Conservation (phyloP, 2,888 invertebrate species). For the Sclerodermus sp. region DNA sequence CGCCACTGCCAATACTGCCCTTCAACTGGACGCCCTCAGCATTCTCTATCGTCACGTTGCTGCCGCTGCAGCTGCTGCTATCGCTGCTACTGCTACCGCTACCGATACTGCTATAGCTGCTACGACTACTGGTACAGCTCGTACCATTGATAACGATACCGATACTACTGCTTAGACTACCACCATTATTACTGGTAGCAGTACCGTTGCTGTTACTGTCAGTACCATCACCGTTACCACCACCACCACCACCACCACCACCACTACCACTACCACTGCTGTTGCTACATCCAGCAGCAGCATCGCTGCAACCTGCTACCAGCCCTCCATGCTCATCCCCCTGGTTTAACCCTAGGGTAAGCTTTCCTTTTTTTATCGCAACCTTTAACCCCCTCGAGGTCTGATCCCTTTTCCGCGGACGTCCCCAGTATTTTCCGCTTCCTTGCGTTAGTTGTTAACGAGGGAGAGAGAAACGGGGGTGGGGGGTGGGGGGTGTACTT, state of each 20-base stretch:
- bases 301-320: too few species aligned
- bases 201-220: conserved; percentile 4
- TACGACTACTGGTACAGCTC: not conserved
- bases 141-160: conserved; percentile 6
- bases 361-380: too few species aligned
- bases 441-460: not conserved
- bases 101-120: conserved; percentile 9
- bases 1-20: conserved; percentile 35
- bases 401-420: too few species aligned
- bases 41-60: not conserved
- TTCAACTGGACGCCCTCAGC: too few species aligned
- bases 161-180: conserved; percentile 10
- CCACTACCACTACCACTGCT: too few species aligned
- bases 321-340: too few species aligned
- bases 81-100: conserved; percentile 9
- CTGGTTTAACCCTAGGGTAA: too few species aligned
- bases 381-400: too few species aligned
- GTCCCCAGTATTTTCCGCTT: too few species aligned
- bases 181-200: conserved; percentile 2
- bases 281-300: too few species aligned
- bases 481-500: conserved; percentile 1
- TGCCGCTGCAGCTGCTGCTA: conserved; percentile 5
- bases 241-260: not conserved
- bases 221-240: conserved; percentile 3
- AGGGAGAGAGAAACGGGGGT: conserved; percentile 2